These are phyloP conservation scores for Atta colombica DNA, from an alignment of 1,140 invertebrate genomes.

Conservation along the genomic window DNA sequence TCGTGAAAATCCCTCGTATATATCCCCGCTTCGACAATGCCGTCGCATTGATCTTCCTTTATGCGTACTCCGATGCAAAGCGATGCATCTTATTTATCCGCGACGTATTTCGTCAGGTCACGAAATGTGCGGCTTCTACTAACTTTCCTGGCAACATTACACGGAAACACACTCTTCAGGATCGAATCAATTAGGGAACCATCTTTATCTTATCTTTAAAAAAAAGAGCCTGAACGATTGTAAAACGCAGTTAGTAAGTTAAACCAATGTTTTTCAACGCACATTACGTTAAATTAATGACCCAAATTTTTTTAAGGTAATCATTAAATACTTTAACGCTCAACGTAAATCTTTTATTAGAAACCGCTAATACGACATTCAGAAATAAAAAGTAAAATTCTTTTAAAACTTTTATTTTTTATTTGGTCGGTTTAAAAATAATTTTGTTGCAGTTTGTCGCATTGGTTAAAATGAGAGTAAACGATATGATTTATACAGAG, in stretches of 20 bases:
- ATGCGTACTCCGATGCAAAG: constrained; percentile 64
- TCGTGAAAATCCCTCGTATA: constrained; percentile 73
- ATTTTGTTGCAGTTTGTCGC: no score
- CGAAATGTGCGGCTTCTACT: constrained; percentile 37
- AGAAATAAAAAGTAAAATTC: no score
- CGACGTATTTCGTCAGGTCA: constrained; percentile 64
- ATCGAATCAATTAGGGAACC: constrained; percentile 29
- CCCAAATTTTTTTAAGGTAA: no score
- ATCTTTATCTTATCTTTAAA: neutral
- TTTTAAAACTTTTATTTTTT: no score
- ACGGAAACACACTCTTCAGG: constrained; percentile 42
- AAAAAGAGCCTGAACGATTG: neutral
- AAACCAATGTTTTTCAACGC: no score
- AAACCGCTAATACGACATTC: no score
- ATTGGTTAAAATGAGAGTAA: no score
- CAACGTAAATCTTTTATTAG: no score
- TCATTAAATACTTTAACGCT: no score
- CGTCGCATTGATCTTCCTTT: constrained; percentile 77
- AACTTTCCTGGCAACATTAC: constrained; percentile 52
- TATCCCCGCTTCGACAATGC: constrained; percentile 59
- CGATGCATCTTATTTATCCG: constrained; percentile 74
- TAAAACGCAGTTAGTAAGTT: neutral
- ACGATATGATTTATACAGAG: no score
- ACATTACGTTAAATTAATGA: no score
- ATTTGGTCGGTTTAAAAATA: no score